Conservation (phyloP, 2,888 invertebrate genomes). For the Xestia ashworthii region DNA sequence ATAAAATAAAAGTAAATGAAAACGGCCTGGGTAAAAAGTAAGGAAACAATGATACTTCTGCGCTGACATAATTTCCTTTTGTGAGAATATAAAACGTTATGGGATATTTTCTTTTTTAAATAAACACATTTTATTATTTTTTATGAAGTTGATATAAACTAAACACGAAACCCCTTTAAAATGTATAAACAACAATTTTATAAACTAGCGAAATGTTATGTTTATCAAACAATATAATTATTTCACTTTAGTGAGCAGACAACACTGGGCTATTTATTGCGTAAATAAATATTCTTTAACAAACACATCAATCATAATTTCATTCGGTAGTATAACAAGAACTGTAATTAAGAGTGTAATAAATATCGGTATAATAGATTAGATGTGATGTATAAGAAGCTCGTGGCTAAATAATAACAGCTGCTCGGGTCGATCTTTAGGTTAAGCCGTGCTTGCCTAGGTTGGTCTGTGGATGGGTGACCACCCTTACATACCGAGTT, state of each 20-base stretch:
- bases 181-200: not conserved
- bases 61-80: slow-evolving; percentile 26
- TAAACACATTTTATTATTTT: not conserved
- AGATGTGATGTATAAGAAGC: slow-evolving; percentile 2
- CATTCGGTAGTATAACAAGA: slow-evolving; percentile 19
- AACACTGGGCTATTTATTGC: slow-evolving; percentile 8
- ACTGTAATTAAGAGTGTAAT: slow-evolving; percentile 26
- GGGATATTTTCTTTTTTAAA: not conserved
- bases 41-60: slow-evolving; percentile 32
- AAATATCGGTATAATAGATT: slow-evolving; percentile 30
- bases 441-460: no score
- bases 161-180: no score
- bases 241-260: not conserved
- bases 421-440: no score
- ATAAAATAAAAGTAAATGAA: slow-evolving; percentile 17
- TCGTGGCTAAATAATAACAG: no score
- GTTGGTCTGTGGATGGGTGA: no score
- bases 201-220: not conserved
- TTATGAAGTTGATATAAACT: not conserved
- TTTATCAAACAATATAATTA: not conserved
- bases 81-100: slow-evolving; percentile 16
- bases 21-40: slow-evolving; percentile 3
- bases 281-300: slow-evolving; percentile 21
- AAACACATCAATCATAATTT: slow-evolving; percentile 23
- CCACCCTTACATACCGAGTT: no score